Base-by-base conservation (phyloP, 2,888 invertebrate species). In the Drosophila fungiperda region DNA sequence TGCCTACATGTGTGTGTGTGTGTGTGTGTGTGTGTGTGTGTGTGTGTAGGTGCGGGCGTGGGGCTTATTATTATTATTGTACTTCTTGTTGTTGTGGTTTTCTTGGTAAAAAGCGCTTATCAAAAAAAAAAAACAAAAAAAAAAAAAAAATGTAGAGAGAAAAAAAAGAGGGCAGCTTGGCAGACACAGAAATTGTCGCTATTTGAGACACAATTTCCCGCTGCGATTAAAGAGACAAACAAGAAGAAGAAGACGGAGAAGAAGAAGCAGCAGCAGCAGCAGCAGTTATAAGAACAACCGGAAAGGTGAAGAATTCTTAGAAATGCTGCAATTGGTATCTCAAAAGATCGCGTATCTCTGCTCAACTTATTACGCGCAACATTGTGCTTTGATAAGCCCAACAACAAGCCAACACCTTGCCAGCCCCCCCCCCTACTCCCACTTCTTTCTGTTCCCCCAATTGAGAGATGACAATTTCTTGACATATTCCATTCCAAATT, bases 11-110 rank as follows among this genome's bases (percentile, higher is more conserved):
- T 32, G 32, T 35, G 20, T 15, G 29, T 40, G 0, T 15, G 36
- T 36, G 42, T 42, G 35, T 35, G 77, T 73, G 72, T 81, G 20
- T 23, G 45, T 45, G 23, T 45, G 20, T 29, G 8, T 29, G 29
- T 29, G 42, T 42, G 54, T 54, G 78, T 76, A 71, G 87, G 89
- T 81, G 84, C 83, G 89, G 89, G 82, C 80, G 70, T 78, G 79
- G 50, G 73, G 77, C 82, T 82, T 83, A 76, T 77, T 81, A 59
- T 64, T 63, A 58, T 68, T 60, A 40, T 55, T 68, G 42, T 66
- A 80, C 40, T 49, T 68, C 45, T 61, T 73, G 52, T 62, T 66
- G 57, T 73, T 68, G 59, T 68, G 54, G 52, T 57, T 57, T 68
- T 73, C 80, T 80, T 53, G 70, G 80, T 82, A 79, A 61, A 52